Evolutionary conservation across 1,140 invertebrate species (phyloP).

Genomic region (Hyles vespertilio): DNA sequence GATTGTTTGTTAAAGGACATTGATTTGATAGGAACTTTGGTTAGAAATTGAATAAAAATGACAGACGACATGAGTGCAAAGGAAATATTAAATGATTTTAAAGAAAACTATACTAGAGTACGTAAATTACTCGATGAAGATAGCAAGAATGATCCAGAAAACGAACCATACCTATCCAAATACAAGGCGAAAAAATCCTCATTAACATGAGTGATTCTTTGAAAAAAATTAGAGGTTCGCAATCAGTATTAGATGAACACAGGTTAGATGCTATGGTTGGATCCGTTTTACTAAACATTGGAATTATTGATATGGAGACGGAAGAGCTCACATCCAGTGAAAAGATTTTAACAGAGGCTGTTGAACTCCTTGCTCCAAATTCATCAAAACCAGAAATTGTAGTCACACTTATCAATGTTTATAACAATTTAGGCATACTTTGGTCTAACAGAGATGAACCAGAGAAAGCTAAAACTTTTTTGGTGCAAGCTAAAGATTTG

Average conservation of each 20-base stretch:
- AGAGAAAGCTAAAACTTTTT: conserved; percentile 80
- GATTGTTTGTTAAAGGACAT: no score
- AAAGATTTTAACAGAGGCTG: conserved; percentile 81
- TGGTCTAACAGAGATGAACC: conserved; percentile 82
- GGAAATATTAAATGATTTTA: conserved; percentile 78
- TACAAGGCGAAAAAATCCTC: conserved; percentile 84
- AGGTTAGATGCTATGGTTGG: conserved; percentile 77
- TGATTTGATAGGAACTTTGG: no score
- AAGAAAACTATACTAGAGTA: conserved; percentile 81
- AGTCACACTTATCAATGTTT: conserved; percentile 78
- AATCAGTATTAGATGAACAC: conserved; percentile 37
- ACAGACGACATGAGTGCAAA: conserved; percentile 76
- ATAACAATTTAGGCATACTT: conserved; percentile 90
- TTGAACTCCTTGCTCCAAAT: conserved; percentile 77
- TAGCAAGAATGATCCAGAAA: conserved; percentile 82
- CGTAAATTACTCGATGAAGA: conserved; percentile 82
- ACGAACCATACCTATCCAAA: conserved; percentile 86
- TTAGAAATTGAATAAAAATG: conserved; percentile 30
- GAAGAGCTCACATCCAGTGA: conserved; percentile 86
- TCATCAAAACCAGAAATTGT: conserved; percentile 77
- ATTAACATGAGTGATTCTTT: conserved; percentile 77
- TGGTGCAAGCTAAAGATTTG: conserved; percentile 81
- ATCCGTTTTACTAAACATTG: conserved; percentile 81
- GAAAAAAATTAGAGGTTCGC: conserved; percentile 61
- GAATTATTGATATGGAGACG: conserved; percentile 86